Base-by-base conservation (phyloP, 2,113 vertebrate species). In the Coregonus clupeaformis region DNA sequence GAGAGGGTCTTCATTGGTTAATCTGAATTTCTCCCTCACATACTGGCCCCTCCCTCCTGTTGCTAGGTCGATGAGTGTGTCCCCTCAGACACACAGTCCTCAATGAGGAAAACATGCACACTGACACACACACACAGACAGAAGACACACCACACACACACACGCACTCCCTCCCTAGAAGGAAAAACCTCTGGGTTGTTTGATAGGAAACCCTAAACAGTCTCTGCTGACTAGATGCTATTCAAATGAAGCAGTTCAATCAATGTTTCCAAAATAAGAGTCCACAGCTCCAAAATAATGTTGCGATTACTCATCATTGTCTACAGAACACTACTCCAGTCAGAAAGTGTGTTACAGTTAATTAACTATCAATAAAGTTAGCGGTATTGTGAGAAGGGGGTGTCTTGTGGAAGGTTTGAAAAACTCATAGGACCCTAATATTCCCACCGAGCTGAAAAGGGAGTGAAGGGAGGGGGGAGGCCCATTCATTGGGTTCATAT, bases 11-110 rank as follows among this genome's bases (percentile, higher is more conserved):
- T n/a, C n/a, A n/a, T n/a, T n/a, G n/a, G n/a, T n/a, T n/a, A n/a
- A n/a, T n/a, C n/a, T n/a, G n/a, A n/a, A n/a, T n/a, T n/a, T n/a
- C n/a, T 74, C 73, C 49, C 75, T 77, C 67, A 55, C 64, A 42
- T 42, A 1, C 22, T 76, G 83, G 75, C 86, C 82, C 89, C 86
- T 86, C 89, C 88, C 68, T 57, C 55, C 52, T 55, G 13, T 55
- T 60, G 2, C 7, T 6, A 45, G 78, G 72, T 36, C 30, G 74
- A 77, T 36, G 63, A 83, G 75, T 74, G 59, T 24, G 30, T 82
- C 84, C 77, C 80, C 47, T 0, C n/a, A 80, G 80, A 77, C 36
- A 42, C 9, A 42, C 36, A 42, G 36, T 42, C 36, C 36, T 42
- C 36, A 52, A 52, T 52, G 49, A 52, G 14, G 49, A 52, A 59